phyloP scores from a whole-genome alignment of 2,797 vertebrate species.

The Xenops minutus region DNA sequence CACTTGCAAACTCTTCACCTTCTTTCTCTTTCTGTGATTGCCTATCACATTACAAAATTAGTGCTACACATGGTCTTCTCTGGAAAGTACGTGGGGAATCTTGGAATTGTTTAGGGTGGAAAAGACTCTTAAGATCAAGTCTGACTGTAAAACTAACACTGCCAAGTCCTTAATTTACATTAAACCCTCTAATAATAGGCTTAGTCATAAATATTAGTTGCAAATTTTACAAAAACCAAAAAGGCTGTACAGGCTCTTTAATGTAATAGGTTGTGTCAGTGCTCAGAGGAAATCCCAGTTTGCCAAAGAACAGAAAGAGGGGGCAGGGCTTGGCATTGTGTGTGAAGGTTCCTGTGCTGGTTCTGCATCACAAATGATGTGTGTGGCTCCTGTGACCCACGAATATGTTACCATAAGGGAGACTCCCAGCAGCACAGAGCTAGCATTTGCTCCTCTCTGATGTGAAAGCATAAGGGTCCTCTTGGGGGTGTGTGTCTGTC shows the following conservation, averaged over 20 bases:
- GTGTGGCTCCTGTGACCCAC: not conserved
- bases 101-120: not conserved
- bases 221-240: not conserved
- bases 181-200: not conserved
- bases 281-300: not conserved
- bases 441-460: rapidly evolving
- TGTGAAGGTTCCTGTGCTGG: not conserved
- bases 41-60: not conserved
- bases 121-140: not conserved
- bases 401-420: not conserved
- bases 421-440: not conserved
- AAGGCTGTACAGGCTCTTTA: not conserved
- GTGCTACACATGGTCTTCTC: not conserved
- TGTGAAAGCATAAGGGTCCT: rapidly evolving
- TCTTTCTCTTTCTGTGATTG: not conserved
- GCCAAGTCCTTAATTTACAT: not conserved
- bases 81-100: not conserved
- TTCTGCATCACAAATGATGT: not conserved
- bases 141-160: not conserved
- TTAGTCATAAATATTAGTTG: not conserved
- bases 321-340: not conserved
- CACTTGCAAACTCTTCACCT: not conserved
- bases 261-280: not conserved
- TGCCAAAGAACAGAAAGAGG: not conserved
- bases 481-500: not conserved